Base-by-base conservation (phyloP, 2,888 invertebrate genomes). In the Heliothis peltigera region DNA sequence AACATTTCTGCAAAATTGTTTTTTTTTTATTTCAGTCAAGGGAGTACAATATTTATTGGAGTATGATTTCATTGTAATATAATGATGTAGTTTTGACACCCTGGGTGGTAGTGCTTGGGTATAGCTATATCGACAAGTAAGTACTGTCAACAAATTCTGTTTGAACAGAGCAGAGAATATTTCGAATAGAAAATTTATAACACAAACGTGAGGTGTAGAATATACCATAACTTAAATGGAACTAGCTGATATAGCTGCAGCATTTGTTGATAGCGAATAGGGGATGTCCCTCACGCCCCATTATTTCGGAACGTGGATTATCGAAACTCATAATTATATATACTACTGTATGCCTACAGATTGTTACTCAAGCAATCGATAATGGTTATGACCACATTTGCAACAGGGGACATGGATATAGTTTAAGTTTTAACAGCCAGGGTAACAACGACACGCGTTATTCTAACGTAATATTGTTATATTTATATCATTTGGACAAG, bases 361-460 rank as follows among this genome's bases (percentile, higher is more conserved):
- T 35, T 35, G 15, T 35, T 12, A 35, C 8, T 15, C 35, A 35
- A 35, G 3, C 35, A 32, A 25, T 25, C 32, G 10, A 32, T 12
- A 10, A 12, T 32, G 12, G 8, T 32, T 32, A 32, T 25, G 3
- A 32, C 32, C 35, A 35, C 35, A 35, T 35, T 35, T 35, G 15
- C 2, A 35, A 32, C 32, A 15, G 15, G 25, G 35, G 35, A 15
- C 15, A 35, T 35, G 35, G 28, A 6, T 52, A 56, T 54, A 71
- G 70, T 58, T 52, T 58, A 69, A 61, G 56, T 54, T 56, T 51
- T 15, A 35, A 57, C 25, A 32, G 54, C 69, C 54, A 51, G 47
- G 58, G 58, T 63, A 47, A 74, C 44, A 43, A 63, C 51, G 48
- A 74, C 46, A 18, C 57, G 68, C 75, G 75, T 70, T 74, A 74